Percentiles rank a stretch among this genome's conserved stretches.
Conservation (phyloP, 1,140 invertebrate genomes). For the Anastrepha obliqua region DNA sequence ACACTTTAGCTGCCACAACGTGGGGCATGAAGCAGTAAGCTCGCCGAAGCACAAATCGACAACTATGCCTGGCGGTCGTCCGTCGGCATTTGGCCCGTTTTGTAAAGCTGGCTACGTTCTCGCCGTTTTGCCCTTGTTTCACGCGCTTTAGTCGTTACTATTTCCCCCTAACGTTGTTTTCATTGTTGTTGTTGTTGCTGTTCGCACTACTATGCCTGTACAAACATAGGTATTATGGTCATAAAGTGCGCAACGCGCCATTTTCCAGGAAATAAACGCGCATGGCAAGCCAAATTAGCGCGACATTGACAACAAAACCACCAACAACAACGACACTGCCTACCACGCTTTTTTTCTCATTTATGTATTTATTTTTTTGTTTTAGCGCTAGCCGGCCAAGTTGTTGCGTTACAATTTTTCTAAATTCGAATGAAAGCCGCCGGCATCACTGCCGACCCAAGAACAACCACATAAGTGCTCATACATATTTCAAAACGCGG, state of each 20-base stretch:
- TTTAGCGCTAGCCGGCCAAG: not conserved
- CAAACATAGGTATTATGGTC: not conserved
- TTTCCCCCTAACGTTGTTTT: not conserved
- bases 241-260: constrained; percentile 24
- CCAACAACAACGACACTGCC: not conserved
- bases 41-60: not conserved
- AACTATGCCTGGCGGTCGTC: not conserved
- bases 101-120: constrained; percentile 22
- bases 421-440: constrained; percentile 44
- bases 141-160: constrained; percentile 3
- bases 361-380: not conserved
- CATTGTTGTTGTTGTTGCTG: not conserved
- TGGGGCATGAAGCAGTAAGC: not conserved
- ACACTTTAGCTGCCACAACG: not conserved
- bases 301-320: constrained; percentile 42
- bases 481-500: constrained; percentile 37
- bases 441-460: not conserved
- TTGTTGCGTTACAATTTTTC: constrained; percentile 37
- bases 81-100: constrained; percentile 47
- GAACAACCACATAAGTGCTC: not conserved
- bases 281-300: constrained; percentile 36
- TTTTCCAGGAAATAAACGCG: constrained; percentile 49
- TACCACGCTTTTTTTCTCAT: too few species aligned
- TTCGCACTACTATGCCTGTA: not conserved
- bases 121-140: not conserved